A percentile compares a stretch with the other conserved stretches of the same genome.
These are phyloP conservation scores for Blastobasis lacticolella DNA, from an alignment of 2,888 invertebrate genomes.

Conservation along the genomic window DNA sequence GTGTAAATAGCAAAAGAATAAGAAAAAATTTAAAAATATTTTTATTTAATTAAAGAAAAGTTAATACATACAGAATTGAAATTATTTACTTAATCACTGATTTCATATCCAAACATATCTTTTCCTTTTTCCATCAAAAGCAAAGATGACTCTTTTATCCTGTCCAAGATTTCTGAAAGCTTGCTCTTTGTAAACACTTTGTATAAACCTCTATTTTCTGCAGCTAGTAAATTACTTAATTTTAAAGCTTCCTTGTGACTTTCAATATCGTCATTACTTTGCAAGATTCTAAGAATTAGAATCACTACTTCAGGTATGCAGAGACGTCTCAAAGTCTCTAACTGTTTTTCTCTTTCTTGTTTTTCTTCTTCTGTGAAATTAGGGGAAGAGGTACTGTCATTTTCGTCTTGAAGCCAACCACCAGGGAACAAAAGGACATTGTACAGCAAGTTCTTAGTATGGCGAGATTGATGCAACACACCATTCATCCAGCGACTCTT, in stretches of 20 bases:
- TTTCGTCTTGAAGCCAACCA: conserved; percentile 90
- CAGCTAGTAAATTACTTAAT: conserved; percentile 85
- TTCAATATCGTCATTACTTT: conserved; percentile 82
- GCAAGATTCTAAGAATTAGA: conserved; percentile 85
- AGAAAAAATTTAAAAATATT: conserved; percentile 36
- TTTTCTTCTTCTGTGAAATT: conserved; percentile 61
- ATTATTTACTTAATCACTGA: conserved; percentile 30
- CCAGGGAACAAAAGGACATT: conserved; percentile 92
- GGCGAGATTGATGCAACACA: conserved; percentile 81
- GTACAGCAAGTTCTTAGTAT: conserved; percentile 85
- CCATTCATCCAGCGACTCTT: conserved; percentile 83
- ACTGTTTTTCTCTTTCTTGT: conserved; percentile 77
- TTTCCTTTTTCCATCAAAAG: conserved; percentile 82
- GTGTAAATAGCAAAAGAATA: conserved; percentile 13
- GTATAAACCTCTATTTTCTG: conserved; percentile 85
- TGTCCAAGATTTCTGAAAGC: conserved; percentile 82
- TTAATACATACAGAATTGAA: conserved; percentile 12
- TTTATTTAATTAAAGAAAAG: conserved; percentile 27
- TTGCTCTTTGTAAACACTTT: conserved; percentile 86
- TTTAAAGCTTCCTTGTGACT: conserved; percentile 80
- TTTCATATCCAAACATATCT: conserved; percentile 88
- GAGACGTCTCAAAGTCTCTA: conserved; percentile 82
- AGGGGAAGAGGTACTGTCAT: conserved; percentile 60
- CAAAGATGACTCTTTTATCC: conserved; percentile 86
- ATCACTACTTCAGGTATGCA: conserved; percentile 90